Conservation (phyloP, 2,113 vertebrate species). For the Aptenodytes patagonicus region DNA sequence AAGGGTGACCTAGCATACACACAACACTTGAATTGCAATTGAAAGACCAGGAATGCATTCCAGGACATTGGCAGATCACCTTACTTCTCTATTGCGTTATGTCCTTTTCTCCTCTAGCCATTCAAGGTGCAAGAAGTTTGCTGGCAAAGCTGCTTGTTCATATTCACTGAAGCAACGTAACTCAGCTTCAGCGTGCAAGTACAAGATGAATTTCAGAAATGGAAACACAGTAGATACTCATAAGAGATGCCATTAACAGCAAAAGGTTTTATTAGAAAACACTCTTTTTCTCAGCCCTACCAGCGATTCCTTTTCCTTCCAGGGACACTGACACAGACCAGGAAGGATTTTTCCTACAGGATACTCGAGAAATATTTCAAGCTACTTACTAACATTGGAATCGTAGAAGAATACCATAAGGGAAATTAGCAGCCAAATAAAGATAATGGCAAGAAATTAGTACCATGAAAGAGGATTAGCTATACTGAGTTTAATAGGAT, state of each 20-base stretch:
- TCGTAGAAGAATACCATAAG: neutral
- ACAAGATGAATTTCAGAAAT: neutral
- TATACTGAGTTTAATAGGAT: neutral
- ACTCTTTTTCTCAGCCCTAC: neutral
- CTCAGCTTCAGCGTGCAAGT: neutral
- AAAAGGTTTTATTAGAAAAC: neutral
- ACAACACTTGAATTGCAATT: accelerated
- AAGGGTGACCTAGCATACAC: neutral
- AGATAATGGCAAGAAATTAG: conserved; percentile 34
- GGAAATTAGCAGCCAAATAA: conserved; percentile 16
- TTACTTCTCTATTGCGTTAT: accelerated
- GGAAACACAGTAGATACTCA: neutral
- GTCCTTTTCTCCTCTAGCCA: neutral
- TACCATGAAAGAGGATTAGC: conserved; percentile 31
- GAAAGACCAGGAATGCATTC: neutral
- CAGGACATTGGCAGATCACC: neutral
- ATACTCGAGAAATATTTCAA: neutral
- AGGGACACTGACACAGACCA: neutral
- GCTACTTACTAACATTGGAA: neutral
- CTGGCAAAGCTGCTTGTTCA: neutral
- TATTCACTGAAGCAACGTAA: neutral
- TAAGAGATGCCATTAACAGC: neutral
- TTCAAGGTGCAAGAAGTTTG: neutral
- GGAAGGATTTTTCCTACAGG: neutral
- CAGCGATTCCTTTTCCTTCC: neutral